These are phyloP conservation scores for Calycopis cecrops DNA, from an alignment of 1,140 invertebrate species.

Conservation along the genomic window DNA sequence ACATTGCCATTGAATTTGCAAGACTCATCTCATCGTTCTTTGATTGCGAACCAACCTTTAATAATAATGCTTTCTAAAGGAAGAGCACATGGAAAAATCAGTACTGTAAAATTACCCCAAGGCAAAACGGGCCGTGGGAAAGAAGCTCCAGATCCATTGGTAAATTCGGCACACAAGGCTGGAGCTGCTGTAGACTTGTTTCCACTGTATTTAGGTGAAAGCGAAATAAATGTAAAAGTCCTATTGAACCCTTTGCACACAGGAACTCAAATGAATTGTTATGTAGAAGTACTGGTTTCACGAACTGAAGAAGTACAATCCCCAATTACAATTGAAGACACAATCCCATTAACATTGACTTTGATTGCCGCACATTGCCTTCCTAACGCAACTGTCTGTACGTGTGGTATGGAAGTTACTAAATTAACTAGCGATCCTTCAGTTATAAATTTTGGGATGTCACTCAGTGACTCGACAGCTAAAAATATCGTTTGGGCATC, in stretches of 20 bases:
- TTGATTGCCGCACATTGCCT: conserved; percentile 58
- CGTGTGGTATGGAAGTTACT: conserved; percentile 35
- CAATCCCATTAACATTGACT: conserved; percentile 47
- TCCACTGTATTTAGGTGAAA: conserved; percentile 52
- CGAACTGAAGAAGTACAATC: conserved; percentile 22
- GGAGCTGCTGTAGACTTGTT: conserved; percentile 55
- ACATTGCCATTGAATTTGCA: conserved; percentile 44
- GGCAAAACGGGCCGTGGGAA: too few species aligned
- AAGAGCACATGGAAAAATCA: conserved; percentile 37
- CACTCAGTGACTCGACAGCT: conserved; percentile 36
- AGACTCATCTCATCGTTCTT: conserved; percentile 28
- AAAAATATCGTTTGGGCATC: conserved; percentile 51
- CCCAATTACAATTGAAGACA: conserved; percentile 15
- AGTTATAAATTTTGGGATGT: conserved; percentile 50
- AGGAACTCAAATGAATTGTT: conserved; percentile 34
- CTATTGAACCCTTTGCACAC: conserved; percentile 37
- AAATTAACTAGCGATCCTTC: conserved; percentile 32
- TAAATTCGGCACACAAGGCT: conserved; percentile 48
- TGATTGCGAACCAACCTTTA: conserved; percentile 43
- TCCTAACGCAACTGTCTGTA: conserved; percentile 53
- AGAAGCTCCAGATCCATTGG: conserved; percentile 54
- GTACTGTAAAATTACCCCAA: too few species aligned
- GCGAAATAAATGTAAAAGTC: conserved; percentile 37
- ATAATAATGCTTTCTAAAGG: conserved; percentile 39
- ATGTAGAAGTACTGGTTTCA: conserved; percentile 30